Evolutionary conservation across 2,888 invertebrate species (phyloP), one percentile per base, ranked within the genome.

Genomic region (Amiota minor): DNA sequence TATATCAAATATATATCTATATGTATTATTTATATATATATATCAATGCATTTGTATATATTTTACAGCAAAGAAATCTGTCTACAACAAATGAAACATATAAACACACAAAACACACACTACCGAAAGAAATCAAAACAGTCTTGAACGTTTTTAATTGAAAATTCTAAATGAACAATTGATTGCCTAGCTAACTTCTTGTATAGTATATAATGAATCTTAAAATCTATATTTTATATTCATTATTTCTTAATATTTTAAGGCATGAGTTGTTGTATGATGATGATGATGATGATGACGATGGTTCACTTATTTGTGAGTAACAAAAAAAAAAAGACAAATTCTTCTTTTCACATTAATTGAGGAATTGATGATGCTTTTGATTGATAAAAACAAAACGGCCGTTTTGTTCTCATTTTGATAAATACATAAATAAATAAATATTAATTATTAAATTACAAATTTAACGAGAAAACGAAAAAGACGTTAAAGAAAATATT

Each of bases 161-260:
- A 35, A 35, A 8, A 35, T 35, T 35, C 2, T 35, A 35, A 35
- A 35, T n/a, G 35, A 35, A 35, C 6, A 50, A 50, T 50, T 50
- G n/a, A 50, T 50, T 50, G n/a, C 53, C 53, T 50, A n/a, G 4
- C 1, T n/a, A 50, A 75, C 73, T 74, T 79, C 72, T 64, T 64
- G 73, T 78, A 67, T 74, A 70, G 74, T 78, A 74, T 78, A 72
- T 74, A 71, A 69, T 70, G 76, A 78, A 78, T 78, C 76, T 61
- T 61, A 12, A 71, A 50, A 73, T 79, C 61, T 71, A 70, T 79
- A 79, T 74, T 76, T 79, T 78, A 75, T n/a, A n/a, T n/a, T n/a
- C n/a, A n/a, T n/a, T n/a, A 53, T 62, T 73, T 72, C 53, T 49
- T 72, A 78, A 70, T 78, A 72, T 77, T 68, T 70, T 77, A 73